Percentiles rank a stretch among this genome's conserved stretches.
phyloP scores from a whole-genome alignment of 2,113 vertebrate genomes.

The Sebastes fasciatus region DNA sequence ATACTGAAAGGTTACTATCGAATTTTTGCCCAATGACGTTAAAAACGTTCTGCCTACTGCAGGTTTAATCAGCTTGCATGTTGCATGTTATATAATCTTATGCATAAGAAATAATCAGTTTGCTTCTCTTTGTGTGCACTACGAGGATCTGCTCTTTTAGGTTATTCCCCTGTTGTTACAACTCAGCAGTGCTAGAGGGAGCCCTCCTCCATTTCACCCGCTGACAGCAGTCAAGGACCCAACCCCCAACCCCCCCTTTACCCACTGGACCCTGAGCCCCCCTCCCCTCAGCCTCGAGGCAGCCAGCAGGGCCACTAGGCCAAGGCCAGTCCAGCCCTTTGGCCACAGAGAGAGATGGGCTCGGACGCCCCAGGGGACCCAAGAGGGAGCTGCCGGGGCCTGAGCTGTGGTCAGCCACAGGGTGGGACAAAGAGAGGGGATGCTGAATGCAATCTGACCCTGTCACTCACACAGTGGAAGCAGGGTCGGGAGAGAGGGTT shows the following conservation, averaged over 20 bases:
- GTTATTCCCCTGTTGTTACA: constrained; percentile 70
- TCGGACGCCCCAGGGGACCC: constrained; percentile 60
- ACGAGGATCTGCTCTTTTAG: not conserved
- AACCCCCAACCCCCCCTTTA: not conserved
- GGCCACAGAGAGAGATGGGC: constrained; percentile 65
- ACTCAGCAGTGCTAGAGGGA: constrained; percentile 81
- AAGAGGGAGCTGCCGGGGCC: constrained; percentile 44
- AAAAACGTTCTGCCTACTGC: no score
- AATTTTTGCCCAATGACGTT: no score
- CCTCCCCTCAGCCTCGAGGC: constrained; percentile 49
- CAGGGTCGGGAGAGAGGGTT: constrained; percentile 20
- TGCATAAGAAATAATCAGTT: not conserved
- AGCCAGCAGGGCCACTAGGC: constrained; percentile 63
- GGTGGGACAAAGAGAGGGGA: constrained; percentile 69
- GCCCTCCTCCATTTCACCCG: constrained; percentile 75
- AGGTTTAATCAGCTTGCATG: not conserved
- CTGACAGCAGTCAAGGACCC: constrained; percentile 30
- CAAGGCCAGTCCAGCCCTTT: constrained; percentile 72
- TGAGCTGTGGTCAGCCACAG: constrained; percentile 65
- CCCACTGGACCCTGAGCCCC: constrained; percentile 15
- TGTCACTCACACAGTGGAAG: constrained; percentile 66
- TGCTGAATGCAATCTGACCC: constrained; percentile 71
- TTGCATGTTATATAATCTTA: constrained; percentile 12
- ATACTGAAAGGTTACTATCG: no score
- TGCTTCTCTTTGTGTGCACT: constrained; percentile 20